phyloP scores from a whole-genome alignment of 2,797 vertebrate genomes.

The Epinephelus malabaricus region DNA sequence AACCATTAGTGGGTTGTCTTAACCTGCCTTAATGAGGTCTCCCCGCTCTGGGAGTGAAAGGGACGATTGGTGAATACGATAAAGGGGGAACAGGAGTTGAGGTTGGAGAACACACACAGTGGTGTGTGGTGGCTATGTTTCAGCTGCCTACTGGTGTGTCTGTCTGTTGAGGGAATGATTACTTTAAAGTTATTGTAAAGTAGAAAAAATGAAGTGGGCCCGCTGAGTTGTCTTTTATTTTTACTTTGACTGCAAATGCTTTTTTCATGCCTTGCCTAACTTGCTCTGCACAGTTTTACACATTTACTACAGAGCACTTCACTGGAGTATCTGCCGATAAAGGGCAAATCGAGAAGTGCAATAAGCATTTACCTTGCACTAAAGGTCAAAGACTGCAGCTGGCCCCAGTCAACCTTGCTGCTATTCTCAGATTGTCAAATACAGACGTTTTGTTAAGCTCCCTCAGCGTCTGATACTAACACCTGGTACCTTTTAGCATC shows the following conservation, averaged over 20 bases:
- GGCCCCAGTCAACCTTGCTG: not conserved
- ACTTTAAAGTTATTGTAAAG: not conserved
- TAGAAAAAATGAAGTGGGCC: not conserved
- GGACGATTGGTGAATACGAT: conserved; percentile 71
- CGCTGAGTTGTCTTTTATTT: conserved; percentile 3
- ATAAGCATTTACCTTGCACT: conserved; percentile 4
- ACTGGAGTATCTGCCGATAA: not conserved
- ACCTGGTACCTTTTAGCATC: no score
- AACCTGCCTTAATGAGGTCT: conserved; percentile 87
- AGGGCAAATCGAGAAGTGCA: not conserved
- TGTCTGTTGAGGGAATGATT: conserved; percentile 5
- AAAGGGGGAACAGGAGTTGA: conserved; percentile 52
- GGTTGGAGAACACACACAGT: conserved; percentile 44
- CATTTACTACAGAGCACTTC: not conserved
- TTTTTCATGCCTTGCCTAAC: not conserved
- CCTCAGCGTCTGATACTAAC: no score
- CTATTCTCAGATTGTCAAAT: no score
- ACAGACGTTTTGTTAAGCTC: no score
- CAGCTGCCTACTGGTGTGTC: conserved; percentile 6
- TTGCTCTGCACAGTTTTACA: not conserved
- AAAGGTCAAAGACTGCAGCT: conserved; percentile 5
- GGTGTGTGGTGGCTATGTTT: conserved; percentile 30
- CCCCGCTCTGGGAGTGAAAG: conserved; percentile 76
- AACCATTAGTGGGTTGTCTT: conserved; percentile 84
- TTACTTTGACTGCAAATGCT: not conserved